Evolutionary conservation across 2,888 invertebrate species (phyloP), one percentile per base, ranked within the genome.

Genomic region (Marasmarcha lunaedactyla): DNA sequence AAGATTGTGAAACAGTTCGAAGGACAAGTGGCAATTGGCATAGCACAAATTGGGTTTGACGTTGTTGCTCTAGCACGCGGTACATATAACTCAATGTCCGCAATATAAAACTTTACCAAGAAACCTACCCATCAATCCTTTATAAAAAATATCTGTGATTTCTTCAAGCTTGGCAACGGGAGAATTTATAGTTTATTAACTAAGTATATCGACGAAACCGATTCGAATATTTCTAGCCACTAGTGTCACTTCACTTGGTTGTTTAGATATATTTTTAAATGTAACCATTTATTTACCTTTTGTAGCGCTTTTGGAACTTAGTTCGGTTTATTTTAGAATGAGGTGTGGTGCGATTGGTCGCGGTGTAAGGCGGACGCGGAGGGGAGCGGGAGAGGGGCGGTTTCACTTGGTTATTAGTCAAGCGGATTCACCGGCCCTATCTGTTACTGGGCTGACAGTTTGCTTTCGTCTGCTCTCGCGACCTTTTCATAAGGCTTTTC

Each of bases 401-500:
- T 46, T 47, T 46, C 45, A 36, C 33, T n/a, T 15, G 20, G 20
- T 14, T n/a, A 15, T 26, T 14, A 15, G 10, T 27, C n/a, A 27
- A 14, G 12, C 5, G 36, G 14, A 26, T 35, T 1, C 25, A n/a
- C 36, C 15, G 30, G 27, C n/a, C 15, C 1, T 20, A 30, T 9
- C 30, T 7, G 30, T 11, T 74, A 76, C 63, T 59, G 62, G 54
- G 66, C 59, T 55, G 65, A 63, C 59, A 54, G 57, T 70, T 71
- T 71, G 65, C 59, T 76, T 61, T 79, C 79, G 59, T 81, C 79
- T 58, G 68, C 63, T 73, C 68, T 71, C 73, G 78, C 78, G 63
- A 83, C 83, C 81, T 81, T 83, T 81, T 81, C 83, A 83, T 84
- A 84, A 81, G 83, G 81, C 66, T 84, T 84, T 81, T 84, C 84